Percentiles rank a stretch among this genome's conserved stretches.
phyloP scores from a whole-genome alignment of 2,113 vertebrate genomes.

The Ardeotis arabs region DNA sequence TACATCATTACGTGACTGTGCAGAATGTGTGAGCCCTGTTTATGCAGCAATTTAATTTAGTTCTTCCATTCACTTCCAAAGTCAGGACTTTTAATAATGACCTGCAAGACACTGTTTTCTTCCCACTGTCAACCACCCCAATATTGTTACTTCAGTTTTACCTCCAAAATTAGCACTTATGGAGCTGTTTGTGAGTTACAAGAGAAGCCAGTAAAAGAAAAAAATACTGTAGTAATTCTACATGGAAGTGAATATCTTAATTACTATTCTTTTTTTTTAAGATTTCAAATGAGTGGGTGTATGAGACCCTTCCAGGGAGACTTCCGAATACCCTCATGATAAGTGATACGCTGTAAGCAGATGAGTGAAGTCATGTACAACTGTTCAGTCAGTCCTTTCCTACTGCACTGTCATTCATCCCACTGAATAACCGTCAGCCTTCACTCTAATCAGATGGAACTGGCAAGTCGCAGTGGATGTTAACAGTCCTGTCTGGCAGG shows the following conservation, averaged over 20 bases:
- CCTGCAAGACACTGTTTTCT: background rate
- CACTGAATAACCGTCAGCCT: background rate
- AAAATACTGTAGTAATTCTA: background rate
- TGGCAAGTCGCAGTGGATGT: conserved; percentile 1
- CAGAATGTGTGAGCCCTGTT: background rate
- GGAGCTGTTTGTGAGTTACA: background rate
- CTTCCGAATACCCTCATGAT: background rate
- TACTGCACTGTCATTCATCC: conserved; percentile 36
- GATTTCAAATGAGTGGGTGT: background rate
- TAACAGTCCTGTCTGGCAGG: conserved; percentile 18
- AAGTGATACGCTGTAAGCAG: conserved; percentile 20
- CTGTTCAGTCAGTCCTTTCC: conserved; percentile 33
- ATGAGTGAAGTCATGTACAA: conserved; percentile 30
- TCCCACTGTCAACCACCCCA: background rate
- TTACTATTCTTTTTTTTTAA: background rate
- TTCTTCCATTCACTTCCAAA: background rate
- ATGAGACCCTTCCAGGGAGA: background rate
- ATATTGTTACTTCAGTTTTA: background rate
- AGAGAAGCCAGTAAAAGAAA: background rate
- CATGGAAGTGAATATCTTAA: background rate
- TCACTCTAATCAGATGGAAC: background rate
- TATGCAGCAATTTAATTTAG: background rate
- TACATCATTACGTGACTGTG: background rate
- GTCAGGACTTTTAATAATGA: background rate
- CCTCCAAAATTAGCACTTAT: background rate